Conservation (phyloP, 2,888 invertebrate species). For the Acleris literana region DNA sequence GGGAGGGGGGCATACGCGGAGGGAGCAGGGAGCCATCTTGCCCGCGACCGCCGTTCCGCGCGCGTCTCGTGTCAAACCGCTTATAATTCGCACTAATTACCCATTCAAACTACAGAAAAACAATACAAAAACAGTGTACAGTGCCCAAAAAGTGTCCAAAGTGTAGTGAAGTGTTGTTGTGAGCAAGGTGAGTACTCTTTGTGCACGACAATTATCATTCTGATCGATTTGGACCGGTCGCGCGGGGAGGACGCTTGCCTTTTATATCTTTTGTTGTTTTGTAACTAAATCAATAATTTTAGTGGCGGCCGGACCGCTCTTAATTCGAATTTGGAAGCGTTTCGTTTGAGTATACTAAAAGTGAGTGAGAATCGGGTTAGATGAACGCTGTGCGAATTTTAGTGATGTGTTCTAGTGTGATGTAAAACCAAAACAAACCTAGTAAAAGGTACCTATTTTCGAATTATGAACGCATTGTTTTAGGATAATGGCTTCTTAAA, state of each 20-base stretch:
- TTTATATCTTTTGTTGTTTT: conserved; percentile 83
- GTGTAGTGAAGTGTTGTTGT: conserved; percentile 74
- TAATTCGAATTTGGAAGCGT: conserved; percentile 44
- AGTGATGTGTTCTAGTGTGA: conserved; percentile 6
- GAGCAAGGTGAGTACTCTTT: conserved; percentile 78
- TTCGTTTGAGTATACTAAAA: conserved; percentile 6
- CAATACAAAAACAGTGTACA: conserved; percentile 55
- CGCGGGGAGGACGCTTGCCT: conserved; percentile 76
- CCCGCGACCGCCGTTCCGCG: conserved; percentile 77
- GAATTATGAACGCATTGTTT: conserved; percentile 21
- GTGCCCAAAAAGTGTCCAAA: conserved; percentile 65
- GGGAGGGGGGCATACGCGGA: conserved; percentile 68
- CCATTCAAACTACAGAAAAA: conserved; percentile 56
- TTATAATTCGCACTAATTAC: conserved; percentile 80
- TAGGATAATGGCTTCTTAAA: conserved; percentile 13
- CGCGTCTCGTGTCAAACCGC: conserved; percentile 78
- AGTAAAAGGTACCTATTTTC: conserved; percentile 4
- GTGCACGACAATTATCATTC: conserved; percentile 83
- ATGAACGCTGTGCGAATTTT: conserved; percentile 17
- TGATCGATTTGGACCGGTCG: conserved; percentile 76
- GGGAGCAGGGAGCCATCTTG: conserved; percentile 75
- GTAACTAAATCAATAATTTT: conserved; percentile 82
- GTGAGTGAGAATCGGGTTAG: not conserved
- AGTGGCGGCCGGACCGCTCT: conserved; percentile 63
- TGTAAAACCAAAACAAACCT: conserved; percentile 11